Evolutionary conservation across 2,888 invertebrate genomes (phyloP), one percentile per base, ranked within the genome.

Genomic region (Bombylius discolor): DNA sequence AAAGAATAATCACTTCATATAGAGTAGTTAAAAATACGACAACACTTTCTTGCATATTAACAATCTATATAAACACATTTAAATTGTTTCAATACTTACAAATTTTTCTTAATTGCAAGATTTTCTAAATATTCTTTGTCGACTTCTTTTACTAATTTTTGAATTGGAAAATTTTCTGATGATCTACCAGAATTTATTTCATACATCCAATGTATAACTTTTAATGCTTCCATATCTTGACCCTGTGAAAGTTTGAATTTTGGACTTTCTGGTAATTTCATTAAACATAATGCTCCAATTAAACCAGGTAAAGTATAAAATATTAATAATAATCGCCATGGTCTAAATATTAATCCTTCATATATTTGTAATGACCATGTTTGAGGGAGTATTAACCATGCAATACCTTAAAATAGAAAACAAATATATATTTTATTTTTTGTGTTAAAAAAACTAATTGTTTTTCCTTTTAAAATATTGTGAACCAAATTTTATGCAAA

Each of bases 271-370:
- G 72, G 73, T 23, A 73, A 52, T 34, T 55, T 59, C 11, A 64
- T 51, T 4, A 73, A 51, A 54, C 69, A 62, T 4, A 69, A 9
- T 4, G 64, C 59, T 4, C 66, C 70, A 12, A 73, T 50, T 4
- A 73, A 59, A 1, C 73, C 73, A 3, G 73, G 73, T 5, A 72
- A 54, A 4, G 72, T 51, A 57, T 72, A 66, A 34, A 68, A 66
- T 0, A 72, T 47, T 0, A 66, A 64, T 46, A 73, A 55, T 32
- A 73, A 57, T 11, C 72, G 64, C 73, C 73, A 73, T 32, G 73
- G 73, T 4, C 72, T 70, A 49, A 73, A 70, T 1, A 57, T 56
- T 34, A 68, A 65, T 4, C 58, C 61, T 4, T 67, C 68, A 5
- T 64, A 64, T 11, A 73, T 49, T 14, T 60, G 57, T 1, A 69